Evolutionary conservation across 2,797 vertebrate genomes (phyloP).

Genomic region (Characodon lateralis): DNA sequence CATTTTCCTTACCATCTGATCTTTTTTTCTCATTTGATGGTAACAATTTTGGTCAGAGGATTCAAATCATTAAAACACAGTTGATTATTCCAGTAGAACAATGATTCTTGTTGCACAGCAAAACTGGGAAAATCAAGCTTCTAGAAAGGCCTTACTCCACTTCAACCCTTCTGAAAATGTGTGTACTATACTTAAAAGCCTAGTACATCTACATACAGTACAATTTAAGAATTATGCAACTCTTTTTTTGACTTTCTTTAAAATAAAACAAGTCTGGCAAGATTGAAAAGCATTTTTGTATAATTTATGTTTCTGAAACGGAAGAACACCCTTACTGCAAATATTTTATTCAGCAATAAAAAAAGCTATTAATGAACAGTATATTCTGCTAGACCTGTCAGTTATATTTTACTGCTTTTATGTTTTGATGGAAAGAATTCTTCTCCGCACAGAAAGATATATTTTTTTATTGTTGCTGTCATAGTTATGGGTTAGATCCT

Average conservation of each 20-base stretch:
- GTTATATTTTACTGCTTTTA: neutral
- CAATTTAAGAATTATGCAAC: neutral
- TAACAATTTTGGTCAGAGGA: neutral
- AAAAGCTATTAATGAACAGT: neutral
- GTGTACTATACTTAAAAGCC: neutral
- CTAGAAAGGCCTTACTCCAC: neutral
- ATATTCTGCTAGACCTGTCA: neutral
- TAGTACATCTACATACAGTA: no score
- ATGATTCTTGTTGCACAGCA: neutral
- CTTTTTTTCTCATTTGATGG: neutral
- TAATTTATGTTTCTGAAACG: neutral
- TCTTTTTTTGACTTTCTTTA: neutral
- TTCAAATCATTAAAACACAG: neutral
- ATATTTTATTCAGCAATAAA: neutral
- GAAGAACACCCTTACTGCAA: neutral
- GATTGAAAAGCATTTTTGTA: neutral
- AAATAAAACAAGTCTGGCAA: neutral
- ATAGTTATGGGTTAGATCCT: constrained; percentile 31
- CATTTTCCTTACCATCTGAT: no score
- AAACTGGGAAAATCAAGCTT: neutral
- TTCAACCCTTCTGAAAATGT: neutral
- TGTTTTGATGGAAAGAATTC: neutral
- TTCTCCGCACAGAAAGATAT: neutral
- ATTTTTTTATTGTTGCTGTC: constrained; percentile 29
- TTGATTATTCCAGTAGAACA: neutral